A percentile compares a stretch with the other conserved stretches of the same genome.
Conservation (phyloP, 2,797 vertebrate species). For the Echiichthys vipera region DNA sequence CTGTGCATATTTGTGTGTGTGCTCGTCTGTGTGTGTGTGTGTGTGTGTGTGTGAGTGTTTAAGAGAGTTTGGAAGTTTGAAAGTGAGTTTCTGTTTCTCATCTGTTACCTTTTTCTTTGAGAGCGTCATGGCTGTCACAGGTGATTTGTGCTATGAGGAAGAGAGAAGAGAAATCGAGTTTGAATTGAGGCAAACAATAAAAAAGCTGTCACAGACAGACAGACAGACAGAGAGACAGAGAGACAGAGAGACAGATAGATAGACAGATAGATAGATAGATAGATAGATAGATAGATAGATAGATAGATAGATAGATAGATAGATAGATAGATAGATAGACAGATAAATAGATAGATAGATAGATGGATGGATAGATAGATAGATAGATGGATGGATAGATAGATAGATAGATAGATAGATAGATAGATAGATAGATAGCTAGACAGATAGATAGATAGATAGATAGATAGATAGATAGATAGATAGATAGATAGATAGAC, state of each 20-base stretch:
- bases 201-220: background rate
- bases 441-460: background rate
- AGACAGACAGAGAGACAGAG: background rate
- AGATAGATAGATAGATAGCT: too few relatives aligned
- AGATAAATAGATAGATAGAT: background rate
- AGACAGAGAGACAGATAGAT: background rate
- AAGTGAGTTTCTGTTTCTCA: conserved; percentile 46
- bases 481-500: background rate
- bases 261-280: conserved; percentile 10
- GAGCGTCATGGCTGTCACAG: conserved; percentile 85
- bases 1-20: conserved; percentile 30
- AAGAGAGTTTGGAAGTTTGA: conserved; percentile 47
- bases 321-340: background rate
- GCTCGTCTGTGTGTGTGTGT: conserved; percentile 22
- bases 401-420: too few relatives aligned
- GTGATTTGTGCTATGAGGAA: conserved; percentile 83
- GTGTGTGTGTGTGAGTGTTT: conserved; percentile 14
- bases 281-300: background rate
- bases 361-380: too few relatives aligned
- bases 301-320: background rate
- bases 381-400: too few relatives aligned
- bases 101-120: conserved; percentile 88
- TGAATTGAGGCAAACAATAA: conserved; percentile 6
- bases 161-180: conserved; percentile 35
- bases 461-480: background rate